Evolutionary conservation across 2,113 vertebrate genomes (phyloP), one percentile per base, ranked within the genome.

Genomic region (Empidonax alnorum): DNA sequence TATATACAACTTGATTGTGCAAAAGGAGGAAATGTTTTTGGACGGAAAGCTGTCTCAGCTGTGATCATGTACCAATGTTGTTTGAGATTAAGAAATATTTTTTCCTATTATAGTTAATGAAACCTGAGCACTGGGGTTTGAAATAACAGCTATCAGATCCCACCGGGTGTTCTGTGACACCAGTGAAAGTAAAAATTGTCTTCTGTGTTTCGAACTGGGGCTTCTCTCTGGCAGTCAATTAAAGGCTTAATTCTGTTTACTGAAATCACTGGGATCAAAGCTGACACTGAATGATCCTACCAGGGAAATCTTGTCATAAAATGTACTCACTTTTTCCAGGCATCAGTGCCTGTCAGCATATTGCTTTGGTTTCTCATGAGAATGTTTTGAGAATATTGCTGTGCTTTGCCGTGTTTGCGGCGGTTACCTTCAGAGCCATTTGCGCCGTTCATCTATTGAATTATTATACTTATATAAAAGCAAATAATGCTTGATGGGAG

Each of bases 1-100:
- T 47, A 4, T 61, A 12, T 77, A 23, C 25, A 61, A 7, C 15
- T 61, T 49, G 21, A n/a, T 41, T 65, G 25, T 91, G 31, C 31
- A 30, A 69, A 87, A 56, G 16, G 20, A 87, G 14, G 47, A 82
- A 52, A 52, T 37, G 5, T 63, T 85, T 63, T 75, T 7, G 7
- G 50, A 83, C 52, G n/a, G 39, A 85, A 76, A 74, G 6, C 24
- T 75, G 20, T 68, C 42, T 56, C n/a, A 46, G 37, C 49, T 62
- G n/a, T 31, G 41, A n/a, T 33, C 12, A 12, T 1, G 1, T 39
- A 52, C 15, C 10, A 12, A 0, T 79, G 27, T 62, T 86, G 19
- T 50, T 82, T 76, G 77, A 69, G 37, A 53, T 75, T 22, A 69
- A 58, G 47, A 66, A 78, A 7, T 61, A 21, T 3, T 68, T 14